A percentile compares a stretch with the other conserved stretches of the same genome.
These are phyloP conservation scores for Leucophenga montana DNA, from an alignment of 2,888 invertebrate genomes.

Conservation along the genomic window DNA sequence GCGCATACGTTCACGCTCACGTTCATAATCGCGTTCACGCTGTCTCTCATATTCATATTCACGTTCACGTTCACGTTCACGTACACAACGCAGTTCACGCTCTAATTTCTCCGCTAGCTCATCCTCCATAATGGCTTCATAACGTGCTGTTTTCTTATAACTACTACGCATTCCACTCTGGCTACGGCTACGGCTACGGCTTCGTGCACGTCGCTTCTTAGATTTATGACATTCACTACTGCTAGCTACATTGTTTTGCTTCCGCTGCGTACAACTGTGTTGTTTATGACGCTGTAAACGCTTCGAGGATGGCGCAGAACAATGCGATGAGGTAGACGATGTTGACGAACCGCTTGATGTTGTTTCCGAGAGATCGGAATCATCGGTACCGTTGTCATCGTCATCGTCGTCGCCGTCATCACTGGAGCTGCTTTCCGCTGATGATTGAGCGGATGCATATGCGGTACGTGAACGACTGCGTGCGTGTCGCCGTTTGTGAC, in stretches of 20 bases:
- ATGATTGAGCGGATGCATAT: conserved; percentile 14
- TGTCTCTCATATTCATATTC: neutral
- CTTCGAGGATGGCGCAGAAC: neutral
- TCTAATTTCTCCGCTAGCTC: neutral
- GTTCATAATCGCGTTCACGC: conserved; percentile 14
- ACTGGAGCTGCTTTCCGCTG: neutral
- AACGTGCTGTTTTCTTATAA: conserved; percentile 1
- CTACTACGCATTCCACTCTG: neutral
- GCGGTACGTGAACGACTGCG: too few relatives aligned
- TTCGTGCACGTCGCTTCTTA: conserved; percentile 19
- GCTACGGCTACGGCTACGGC: conserved; percentile 18
- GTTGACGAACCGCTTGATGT: neutral
- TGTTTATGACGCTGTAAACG: neutral
- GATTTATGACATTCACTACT: neutral
- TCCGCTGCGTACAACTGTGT: neutral
- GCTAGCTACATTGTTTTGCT: neutral
- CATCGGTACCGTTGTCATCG: neutral
- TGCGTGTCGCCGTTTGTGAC: conserved; percentile 15
- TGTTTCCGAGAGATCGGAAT: neutral
- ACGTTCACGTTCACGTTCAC: conserved; percentile 16
- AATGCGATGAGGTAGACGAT: neutral
- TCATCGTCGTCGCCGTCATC: neutral
- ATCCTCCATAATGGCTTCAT: neutral
- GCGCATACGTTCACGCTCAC: conserved; percentile 7
- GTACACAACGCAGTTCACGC: neutral